Evolutionary conservation across 2,888 invertebrate species (phyloP).

Genomic region (Heliconius charithonia): DNA sequence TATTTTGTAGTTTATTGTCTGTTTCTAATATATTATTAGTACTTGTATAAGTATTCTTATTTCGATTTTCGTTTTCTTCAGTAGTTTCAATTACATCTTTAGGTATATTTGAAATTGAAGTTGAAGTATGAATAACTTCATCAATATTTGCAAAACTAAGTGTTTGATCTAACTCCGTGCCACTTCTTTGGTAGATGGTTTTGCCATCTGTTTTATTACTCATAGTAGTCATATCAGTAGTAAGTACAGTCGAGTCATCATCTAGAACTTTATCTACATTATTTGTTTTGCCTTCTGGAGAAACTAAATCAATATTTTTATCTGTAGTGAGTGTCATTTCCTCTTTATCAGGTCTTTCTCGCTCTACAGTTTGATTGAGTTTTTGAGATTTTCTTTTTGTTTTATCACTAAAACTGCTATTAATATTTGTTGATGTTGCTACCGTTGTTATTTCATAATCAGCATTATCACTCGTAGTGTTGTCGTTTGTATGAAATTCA

Average conservation of each 20-base stretch:
- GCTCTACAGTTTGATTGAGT: constrained; percentile 14
- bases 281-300: neutral
- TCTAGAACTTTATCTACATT: neutral
- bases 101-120: constrained; percentile 8
- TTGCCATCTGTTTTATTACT: neutral
- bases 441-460: constrained; percentile 20
- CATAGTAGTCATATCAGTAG: neutral
- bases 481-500: neutral
- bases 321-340: neutral
- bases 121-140: constrained; percentile 18
- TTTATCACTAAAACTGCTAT: constrained; percentile 9
- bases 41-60: neutral
- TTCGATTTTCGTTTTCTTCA: neutral
- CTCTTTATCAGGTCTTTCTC: neutral
- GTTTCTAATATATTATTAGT: neutral
- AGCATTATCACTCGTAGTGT: constrained; percentile 5
- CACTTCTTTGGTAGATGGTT: constrained; percentile 2
- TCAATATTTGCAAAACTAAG: neutral
- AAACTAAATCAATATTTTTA: neutral
- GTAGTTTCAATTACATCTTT: neutral
- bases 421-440: neutral
- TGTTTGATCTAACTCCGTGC: neutral
- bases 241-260: neutral
- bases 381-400: neutral
- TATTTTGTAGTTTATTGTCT: neutral